These are phyloP conservation scores for Coccyzus lansbergi DNA, from an alignment of 2,797 vertebrate species.

Conservation along the genomic window DNA sequence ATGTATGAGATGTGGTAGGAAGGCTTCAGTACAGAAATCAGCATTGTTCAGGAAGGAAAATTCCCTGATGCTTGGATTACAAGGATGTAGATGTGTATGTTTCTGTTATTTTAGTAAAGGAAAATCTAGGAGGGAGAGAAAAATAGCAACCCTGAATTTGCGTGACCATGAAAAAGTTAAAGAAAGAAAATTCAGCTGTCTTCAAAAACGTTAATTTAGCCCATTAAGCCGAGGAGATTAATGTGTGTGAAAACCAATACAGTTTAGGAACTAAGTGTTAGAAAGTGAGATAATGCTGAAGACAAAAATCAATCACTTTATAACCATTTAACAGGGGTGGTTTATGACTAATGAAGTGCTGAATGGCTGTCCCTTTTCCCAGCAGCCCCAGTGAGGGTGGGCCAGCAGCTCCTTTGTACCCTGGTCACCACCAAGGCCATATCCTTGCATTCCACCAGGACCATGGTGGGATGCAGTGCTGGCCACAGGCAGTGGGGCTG, in stretches of 20 bases:
- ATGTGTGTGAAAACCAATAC: constrained; percentile 9
- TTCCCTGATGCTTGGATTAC: neutral
- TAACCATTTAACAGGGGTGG: neutral
- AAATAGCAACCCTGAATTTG: neutral
- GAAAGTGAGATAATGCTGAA: constrained; percentile 52
- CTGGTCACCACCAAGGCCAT: accelerated
- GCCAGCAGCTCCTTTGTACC: neutral
- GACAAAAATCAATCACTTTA: constrained; percentile 46
- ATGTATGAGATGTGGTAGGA: neutral
- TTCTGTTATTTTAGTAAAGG: neutral
- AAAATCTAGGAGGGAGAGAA: neutral
- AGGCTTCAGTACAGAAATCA: neutral
- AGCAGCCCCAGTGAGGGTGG: neutral
- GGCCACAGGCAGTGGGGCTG: accelerated
- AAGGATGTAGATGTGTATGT: accelerated
- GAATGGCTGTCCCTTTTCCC: neutral
- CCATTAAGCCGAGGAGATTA: constrained; percentile 5
- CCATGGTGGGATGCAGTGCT: accelerated
- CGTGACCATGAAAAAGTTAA: neutral
- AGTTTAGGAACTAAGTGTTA: constrained; percentile 52
- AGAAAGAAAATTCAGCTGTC: neutral
- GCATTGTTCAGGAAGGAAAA: neutral
- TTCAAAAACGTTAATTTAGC: neutral
- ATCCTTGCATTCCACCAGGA: neutral
- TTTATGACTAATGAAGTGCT: neutral